These are phyloP conservation scores for Microtus pennsylvanicus DNA, from an alignment of 2,113 vertebrate genomes.

Conservation along the genomic window DNA sequence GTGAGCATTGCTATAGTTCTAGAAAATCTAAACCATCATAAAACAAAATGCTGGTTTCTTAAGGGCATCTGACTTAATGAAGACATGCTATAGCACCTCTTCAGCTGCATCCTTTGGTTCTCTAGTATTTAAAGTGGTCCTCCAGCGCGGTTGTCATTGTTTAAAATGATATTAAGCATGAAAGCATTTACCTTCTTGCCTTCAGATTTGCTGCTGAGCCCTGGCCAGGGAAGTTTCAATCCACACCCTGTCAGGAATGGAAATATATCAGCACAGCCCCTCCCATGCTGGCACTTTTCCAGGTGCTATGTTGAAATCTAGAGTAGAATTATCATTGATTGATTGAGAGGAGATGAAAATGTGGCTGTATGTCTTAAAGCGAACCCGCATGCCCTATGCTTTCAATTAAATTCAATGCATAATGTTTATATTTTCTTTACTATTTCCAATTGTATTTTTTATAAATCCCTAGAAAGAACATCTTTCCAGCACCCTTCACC, in stretches of 20 bases:
- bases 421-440: background rate
- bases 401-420: slow-evolving; percentile 38
- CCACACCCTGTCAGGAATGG: slow-evolving; percentile 42
- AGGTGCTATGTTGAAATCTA: slow-evolving; percentile 47
- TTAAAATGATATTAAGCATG: background rate
- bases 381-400: background rate
- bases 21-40: background rate
- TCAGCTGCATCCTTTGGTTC: background rate
- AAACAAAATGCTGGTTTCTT: background rate
- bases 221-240: slow-evolving; percentile 63
- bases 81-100: background rate
- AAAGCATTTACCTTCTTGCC: slow-evolving; percentile 73
- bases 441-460: background rate
- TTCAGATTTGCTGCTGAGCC: slow-evolving; percentile 63
- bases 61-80: slow-evolving; percentile 35
- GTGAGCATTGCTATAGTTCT: background rate
- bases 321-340: slow-evolving; percentile 37
- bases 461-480: background rate
- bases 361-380: background rate
- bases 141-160: background rate
- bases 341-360: background rate
- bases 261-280: slow-evolving; percentile 66
- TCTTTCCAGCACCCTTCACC: background rate
- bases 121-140: slow-evolving; percentile 14
- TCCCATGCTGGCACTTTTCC: slow-evolving; percentile 60